Conservation (phyloP, 2,797 vertebrate species). For the Toxotes lorentzi region DNA sequence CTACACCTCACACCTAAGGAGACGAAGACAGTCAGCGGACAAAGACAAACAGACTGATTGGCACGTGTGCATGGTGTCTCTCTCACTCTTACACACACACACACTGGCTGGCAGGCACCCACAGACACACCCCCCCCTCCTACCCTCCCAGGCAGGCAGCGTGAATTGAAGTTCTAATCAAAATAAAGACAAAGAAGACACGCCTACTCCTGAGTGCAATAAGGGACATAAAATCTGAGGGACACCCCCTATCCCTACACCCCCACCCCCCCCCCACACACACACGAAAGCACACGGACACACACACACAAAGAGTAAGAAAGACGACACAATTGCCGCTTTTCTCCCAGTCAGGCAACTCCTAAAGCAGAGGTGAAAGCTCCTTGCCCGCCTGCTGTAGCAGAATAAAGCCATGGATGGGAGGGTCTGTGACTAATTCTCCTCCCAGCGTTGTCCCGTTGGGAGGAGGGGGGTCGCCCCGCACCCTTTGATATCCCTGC, state of each 20-base stretch:
- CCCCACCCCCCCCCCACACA: too few relatives aligned
- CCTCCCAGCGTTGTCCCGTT: slow-evolving; percentile 82
- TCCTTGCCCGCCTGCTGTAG: slow-evolving; percentile 79
- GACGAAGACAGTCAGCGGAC: slow-evolving; percentile 48
- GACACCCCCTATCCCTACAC: slow-evolving; percentile 47
- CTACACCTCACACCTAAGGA: slow-evolving; percentile 62
- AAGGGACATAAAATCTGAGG: slow-evolving; percentile 73
- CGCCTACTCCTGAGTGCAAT: slow-evolving; percentile 75
- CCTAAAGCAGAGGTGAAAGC: slow-evolving; percentile 77
- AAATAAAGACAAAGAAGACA: slow-evolving; percentile 79
- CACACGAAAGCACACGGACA: slow-evolving; percentile 37
- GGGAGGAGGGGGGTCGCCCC: slow-evolving; percentile 80
- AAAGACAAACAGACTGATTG: slow-evolving; percentile 67
- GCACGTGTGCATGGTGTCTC: slow-evolving; percentile 37
- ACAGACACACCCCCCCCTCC: slow-evolving; percentile 42
- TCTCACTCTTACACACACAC: slow-evolving; percentile 35
- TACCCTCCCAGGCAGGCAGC: slow-evolving; percentile 57
- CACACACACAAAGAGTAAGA: slow-evolving; percentile 61
- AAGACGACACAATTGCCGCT: slow-evolving; percentile 77
- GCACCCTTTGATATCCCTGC: slow-evolving; percentile 88
- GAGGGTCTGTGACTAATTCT: slow-evolving; percentile 88
- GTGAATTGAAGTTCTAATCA: slow-evolving; percentile 74
- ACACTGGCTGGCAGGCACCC: slow-evolving; percentile 45
- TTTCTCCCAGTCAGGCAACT: slow-evolving; percentile 78
- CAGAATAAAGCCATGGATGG: slow-evolving; percentile 87